Evolutionary conservation across 2,113 vertebrate species (phyloP).

Genomic region (Pachypanchax playfairii): DNA sequence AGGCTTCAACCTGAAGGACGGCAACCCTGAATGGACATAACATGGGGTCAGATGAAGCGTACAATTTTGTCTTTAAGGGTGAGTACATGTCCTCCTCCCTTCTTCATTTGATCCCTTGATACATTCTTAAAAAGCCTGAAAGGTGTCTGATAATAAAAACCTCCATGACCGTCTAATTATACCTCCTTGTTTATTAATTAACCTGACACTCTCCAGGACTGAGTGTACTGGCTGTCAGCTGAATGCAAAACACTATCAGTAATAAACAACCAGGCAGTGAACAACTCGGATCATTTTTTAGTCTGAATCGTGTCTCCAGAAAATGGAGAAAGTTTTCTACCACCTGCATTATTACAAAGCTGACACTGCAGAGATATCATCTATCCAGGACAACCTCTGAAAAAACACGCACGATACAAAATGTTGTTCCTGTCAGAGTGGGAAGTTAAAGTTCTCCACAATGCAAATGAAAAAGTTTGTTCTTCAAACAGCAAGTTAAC

Average conservation of each 20-base stretch:
- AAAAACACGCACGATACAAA: background rate
- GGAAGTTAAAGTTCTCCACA: too few species aligned
- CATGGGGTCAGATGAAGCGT: conserved; percentile 88
- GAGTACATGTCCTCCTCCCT: conserved; percentile 50
- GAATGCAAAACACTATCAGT: background rate
- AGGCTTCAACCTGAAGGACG: conserved; percentile 18
- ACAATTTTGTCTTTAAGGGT: conserved; percentile 98
- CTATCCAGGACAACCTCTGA: background rate
- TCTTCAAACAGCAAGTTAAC: too few species aligned
- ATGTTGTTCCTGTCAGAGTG: too few species aligned
- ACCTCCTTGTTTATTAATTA: conserved; percentile 55
- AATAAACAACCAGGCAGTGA: background rate
- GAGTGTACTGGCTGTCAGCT: conserved; percentile 4
- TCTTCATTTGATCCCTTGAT: background rate
- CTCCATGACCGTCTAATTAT: background rate
- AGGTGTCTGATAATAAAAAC: background rate
- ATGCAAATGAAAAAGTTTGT: too few species aligned
- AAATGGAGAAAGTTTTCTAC: too few species aligned
- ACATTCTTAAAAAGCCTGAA: background rate
- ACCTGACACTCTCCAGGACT: background rate
- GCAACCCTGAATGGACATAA: conserved; percentile 54
- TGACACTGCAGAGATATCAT: background rate
- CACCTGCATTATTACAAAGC: background rate
- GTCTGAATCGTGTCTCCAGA: background rate
- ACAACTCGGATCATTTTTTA: too few species aligned